phyloP scores from a whole-genome alignment of 2,797 vertebrate species.

The Micropoecilia bifurca region DNA sequence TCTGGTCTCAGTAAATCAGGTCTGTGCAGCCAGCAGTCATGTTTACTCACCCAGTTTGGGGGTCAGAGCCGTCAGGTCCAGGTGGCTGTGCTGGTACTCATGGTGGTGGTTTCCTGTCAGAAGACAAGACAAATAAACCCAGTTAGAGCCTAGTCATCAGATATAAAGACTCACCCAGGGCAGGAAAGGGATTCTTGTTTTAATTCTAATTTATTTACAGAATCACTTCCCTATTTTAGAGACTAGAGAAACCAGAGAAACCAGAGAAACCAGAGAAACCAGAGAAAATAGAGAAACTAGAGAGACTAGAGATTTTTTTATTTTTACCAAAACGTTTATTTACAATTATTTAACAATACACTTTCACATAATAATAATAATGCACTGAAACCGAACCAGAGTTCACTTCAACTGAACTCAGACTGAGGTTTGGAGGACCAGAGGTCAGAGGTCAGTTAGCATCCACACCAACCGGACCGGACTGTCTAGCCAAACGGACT shows the following conservation, averaged over 20 bases:
- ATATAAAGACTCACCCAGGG: neutral
- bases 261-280: neutral
- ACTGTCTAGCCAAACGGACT: too few species aligned
- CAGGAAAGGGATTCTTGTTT: neutral
- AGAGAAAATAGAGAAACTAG: too few species aligned
- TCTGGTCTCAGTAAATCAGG: slow-evolving; percentile 8
- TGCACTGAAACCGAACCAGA: too few species aligned
- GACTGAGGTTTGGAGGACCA: too few species aligned
- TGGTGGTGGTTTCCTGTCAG: slow-evolving; percentile 90
- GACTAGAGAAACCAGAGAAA: neutral
- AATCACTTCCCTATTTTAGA: neutral
- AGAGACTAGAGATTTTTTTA: too few species aligned
- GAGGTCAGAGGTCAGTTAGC: too few species aligned
- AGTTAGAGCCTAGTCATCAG: neutral
- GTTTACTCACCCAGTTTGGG: slow-evolving; percentile 91
- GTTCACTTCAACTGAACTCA: too few species aligned
- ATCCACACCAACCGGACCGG: too few species aligned
- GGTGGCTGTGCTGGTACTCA: slow-evolving; percentile 90
- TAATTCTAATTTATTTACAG: neutral
- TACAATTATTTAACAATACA: too few species aligned
- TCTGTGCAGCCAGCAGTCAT: neutral
- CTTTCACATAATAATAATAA: too few species aligned
- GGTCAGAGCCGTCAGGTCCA: slow-evolving; percentile 91
- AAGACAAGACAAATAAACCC: slow-evolving; percentile 46
- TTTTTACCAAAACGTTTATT: too few species aligned